phyloP scores from a whole-genome alignment of 2,113 vertebrate species.

The Thamnaconus septentrionalis region DNA sequence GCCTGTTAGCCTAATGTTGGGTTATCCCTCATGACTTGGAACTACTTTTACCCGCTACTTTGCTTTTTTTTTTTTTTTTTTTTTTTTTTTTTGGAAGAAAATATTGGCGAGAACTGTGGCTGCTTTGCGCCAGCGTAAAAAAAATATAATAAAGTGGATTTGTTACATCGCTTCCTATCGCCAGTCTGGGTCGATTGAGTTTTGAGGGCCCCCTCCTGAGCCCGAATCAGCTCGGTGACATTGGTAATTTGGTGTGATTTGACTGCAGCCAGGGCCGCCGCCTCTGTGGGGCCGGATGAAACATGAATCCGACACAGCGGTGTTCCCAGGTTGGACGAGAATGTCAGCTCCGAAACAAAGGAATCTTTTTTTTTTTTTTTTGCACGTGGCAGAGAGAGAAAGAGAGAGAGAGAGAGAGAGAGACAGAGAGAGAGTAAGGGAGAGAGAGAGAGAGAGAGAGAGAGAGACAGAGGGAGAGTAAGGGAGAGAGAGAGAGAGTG shows the following conservation, averaged over 20 bases:
- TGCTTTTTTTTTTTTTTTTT: conserved; percentile 13
- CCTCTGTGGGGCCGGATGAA: conserved; percentile 50
- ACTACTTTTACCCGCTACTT: conserved; percentile 43
- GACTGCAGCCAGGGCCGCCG: conserved; percentile 19
- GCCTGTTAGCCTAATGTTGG: conserved; percentile 53
- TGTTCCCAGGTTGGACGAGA: conserved; percentile 29
- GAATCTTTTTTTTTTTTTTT: background rate
- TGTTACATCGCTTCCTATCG: background rate
- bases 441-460: no score
- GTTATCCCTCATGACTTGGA: conserved; percentile 35
- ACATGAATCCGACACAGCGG: conserved; percentile 41
- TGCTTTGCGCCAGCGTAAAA: conserved; percentile 8
- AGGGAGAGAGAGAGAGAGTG: no score
- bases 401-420: no score
- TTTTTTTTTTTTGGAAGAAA: no score
- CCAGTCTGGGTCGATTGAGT: conserved; percentile 17
- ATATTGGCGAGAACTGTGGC: conserved; percentile 24
- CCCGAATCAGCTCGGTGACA: conserved; percentile 45
- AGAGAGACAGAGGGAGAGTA: no score
- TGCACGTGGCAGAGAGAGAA: no score
- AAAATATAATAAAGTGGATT: no score
- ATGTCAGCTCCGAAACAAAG: conserved; percentile 28
- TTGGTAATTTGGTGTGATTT: conserved; percentile 46
- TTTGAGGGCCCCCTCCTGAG: conserved; percentile 36
- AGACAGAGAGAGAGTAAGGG: no score